Conservation (phyloP, 2,797 vertebrate species). For the Ataeniobius toweri region DNA sequence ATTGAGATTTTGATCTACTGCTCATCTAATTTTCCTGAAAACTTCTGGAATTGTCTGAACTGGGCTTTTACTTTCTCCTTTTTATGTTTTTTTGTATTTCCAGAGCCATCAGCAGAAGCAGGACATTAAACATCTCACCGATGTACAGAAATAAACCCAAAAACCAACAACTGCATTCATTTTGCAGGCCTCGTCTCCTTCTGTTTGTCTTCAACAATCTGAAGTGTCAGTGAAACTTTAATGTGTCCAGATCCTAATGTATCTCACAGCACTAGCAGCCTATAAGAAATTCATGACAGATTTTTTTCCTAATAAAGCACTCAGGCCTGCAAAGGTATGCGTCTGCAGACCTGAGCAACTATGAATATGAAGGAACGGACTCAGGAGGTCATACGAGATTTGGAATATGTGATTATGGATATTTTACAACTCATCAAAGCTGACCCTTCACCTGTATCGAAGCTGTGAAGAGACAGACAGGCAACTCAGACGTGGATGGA, state of each 20-base stretch:
- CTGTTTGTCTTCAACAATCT: slow-evolving; percentile 34
- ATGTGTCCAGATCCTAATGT: slow-evolving; percentile 73
- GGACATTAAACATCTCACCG: neutral
- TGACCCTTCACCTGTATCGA: slow-evolving; percentile 71
- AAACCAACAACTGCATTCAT: neutral
- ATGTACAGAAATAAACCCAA: slow-evolving; percentile 18
- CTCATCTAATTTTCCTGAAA: slow-evolving; percentile 9
- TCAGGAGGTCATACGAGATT: slow-evolving; percentile 54
- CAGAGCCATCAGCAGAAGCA: neutral
- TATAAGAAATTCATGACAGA: slow-evolving; percentile 75
- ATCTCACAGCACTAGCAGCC: slow-evolving; percentile 71
- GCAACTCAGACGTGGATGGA: slow-evolving; percentile 24
- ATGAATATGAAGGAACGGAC: slow-evolving; percentile 72
- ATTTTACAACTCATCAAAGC: slow-evolving; percentile 60
- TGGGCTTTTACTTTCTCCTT: neutral
- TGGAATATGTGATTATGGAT: slow-evolving; percentile 72
- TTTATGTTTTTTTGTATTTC: neutral
- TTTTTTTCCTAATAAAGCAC: slow-evolving; percentile 72
- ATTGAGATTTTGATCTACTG: slow-evolving; percentile 56
- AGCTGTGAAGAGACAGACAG: slow-evolving; percentile 38
- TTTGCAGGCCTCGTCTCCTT: slow-evolving; percentile 19
- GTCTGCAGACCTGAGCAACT: slow-evolving; percentile 55
- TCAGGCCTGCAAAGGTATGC: slow-evolving; percentile 33
- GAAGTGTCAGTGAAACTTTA: slow-evolving; percentile 75
- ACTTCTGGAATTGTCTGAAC: neutral